Percentiles rank a stretch among this genome's conserved stretches.
These are phyloP conservation scores for Tragulus kanchil DNA, from an alignment of 2,113 vertebrate species.

Conservation along the genomic window DNA sequence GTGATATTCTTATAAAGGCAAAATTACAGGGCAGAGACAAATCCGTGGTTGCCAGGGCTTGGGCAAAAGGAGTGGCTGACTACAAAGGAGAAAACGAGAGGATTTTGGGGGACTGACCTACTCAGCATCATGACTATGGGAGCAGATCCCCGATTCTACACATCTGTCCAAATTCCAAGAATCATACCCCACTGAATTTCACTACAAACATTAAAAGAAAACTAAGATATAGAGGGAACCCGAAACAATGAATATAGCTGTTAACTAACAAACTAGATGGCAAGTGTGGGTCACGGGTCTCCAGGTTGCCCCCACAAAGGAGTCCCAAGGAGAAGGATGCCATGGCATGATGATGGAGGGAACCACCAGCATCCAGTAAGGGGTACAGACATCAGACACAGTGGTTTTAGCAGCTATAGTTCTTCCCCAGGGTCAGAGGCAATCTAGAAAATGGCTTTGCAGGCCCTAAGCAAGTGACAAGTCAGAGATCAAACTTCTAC, in stretches of 20 bases:
- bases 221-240: background rate
- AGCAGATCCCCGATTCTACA: rapidly evolving
- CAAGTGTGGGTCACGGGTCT: background rate
- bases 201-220: background rate
- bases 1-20: background rate
- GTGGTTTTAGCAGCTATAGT: background rate
- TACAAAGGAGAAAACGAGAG: background rate
- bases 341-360: rapidly evolving
- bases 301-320: background rate
- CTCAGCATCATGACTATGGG: background rate
- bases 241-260: background rate
- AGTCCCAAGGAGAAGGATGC: background rate
- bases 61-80: background rate
- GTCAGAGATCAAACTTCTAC: background rate
- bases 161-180: background rate
- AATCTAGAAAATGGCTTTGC: background rate
- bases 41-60: background rate
- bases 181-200: background rate
- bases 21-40: background rate
- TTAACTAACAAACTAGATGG: background rate
- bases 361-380: background rate
- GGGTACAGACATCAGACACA: background rate
- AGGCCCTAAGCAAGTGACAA: background rate
- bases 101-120: background rate
- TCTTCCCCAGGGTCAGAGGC: background rate